phyloP scores from a whole-genome alignment of 92 coral and sea anemone species.

The Isaurus tuberculatus region DNA sequence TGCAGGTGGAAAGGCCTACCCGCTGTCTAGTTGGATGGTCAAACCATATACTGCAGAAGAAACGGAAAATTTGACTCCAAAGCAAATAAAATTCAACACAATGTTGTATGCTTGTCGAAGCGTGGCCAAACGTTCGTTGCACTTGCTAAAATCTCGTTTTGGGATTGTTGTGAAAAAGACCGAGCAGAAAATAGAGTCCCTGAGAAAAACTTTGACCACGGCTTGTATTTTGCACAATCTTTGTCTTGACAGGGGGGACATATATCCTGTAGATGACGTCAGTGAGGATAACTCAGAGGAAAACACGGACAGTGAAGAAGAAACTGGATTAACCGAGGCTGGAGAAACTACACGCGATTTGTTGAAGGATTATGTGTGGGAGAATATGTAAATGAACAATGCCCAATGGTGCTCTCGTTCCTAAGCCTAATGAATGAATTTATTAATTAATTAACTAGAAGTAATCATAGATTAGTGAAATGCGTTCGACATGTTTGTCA shows the following conservation, averaged over 20 bases:
- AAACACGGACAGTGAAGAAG: neutral
- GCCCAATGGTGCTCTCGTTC: no score
- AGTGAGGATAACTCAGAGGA: neutral
- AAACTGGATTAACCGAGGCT: neutral
- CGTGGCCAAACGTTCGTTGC: constrained; percentile 20
- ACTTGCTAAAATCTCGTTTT: constrained; percentile 15
- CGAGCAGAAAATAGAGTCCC: constrained; percentile 3
- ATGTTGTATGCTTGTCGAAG: neutral
- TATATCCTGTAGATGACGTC: neutral
- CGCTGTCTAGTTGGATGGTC: constrained; percentile 16
- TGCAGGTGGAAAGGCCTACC: constrained; percentile 3
- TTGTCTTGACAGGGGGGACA: constrained; percentile 22
- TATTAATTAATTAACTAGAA: no score
- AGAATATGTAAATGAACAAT: neutral
- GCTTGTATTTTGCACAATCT: constrained; percentile 30
- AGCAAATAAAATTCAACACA: constrained; percentile 28
- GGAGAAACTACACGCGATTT: constrained; percentile 1
- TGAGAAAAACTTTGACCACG: constrained; percentile 1
- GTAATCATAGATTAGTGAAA: no score
- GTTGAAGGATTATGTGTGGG: constrained; percentile 17
- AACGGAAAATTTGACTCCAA: neutral
- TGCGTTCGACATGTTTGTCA: no score
- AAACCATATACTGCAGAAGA: neutral
- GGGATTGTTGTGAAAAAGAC: constrained; percentile 9
- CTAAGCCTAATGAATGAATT: no score